Percentiles rank a stretch among this genome's conserved stretches.
phyloP scores from a whole-genome alignment of 2,797 vertebrate genomes.

The Tiaroga cobitis region DNA sequence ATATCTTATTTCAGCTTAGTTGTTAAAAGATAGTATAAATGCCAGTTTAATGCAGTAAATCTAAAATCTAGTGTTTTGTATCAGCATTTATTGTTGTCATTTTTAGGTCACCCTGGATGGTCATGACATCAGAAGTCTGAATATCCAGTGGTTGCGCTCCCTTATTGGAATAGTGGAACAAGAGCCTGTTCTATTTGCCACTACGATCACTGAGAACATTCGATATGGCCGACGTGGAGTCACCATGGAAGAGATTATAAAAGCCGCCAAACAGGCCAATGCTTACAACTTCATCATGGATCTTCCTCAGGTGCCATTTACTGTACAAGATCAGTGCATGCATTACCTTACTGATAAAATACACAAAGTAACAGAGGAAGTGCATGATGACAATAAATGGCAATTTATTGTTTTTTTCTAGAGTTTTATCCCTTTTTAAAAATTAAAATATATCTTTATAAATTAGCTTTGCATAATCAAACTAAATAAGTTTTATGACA shows the following conservation, averaged over 20 bases:
- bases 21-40: not conserved
- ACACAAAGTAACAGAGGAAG: not conserved
- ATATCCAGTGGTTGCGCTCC: constrained; percentile 81
- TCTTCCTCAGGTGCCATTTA: constrained; percentile 75
- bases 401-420: not conserved
- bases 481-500: not conserved
- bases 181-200: constrained; percentile 81
- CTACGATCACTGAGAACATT: constrained; percentile 82
- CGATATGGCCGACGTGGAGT: constrained; percentile 74
- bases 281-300: constrained; percentile 82
- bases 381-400: not conserved
- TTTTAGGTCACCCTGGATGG: constrained; percentile 80
- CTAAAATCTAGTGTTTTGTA: not conserved
- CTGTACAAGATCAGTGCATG: not conserved
- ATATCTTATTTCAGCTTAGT: not conserved
- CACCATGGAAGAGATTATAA: constrained; percentile 75
- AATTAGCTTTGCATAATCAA: not conserved
- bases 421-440: not conserved
- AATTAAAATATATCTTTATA: not conserved
- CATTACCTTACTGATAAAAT: not conserved
- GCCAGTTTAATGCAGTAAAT: not conserved
- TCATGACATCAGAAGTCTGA: constrained; percentile 79
- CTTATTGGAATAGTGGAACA: constrained; percentile 83
- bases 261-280: constrained; percentile 80
- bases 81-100: not conserved